phyloP scores from a whole-genome alignment of 2,797 vertebrate genomes.

The Carcharodon carcharias region DNA sequence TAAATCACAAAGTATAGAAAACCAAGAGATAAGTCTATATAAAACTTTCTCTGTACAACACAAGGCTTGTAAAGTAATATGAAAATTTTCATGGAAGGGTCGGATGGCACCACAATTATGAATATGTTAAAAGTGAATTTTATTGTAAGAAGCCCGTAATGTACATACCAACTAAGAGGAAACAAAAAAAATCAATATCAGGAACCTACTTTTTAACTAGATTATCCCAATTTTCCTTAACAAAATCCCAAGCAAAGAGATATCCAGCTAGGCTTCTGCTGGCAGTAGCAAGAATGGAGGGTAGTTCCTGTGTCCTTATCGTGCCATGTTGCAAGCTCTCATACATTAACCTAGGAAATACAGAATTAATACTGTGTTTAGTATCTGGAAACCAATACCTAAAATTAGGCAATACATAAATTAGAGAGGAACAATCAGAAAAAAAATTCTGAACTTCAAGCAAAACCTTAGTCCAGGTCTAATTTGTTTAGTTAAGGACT shows the following conservation, averaged over 20 bases:
- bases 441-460: background rate
- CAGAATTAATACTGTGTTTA: background rate
- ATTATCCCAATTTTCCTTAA: conserved; percentile 85
- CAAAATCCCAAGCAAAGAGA: conserved; percentile 86
- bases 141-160: background rate
- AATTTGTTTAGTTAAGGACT: background rate
- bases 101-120: background rate
- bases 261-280: conserved; percentile 68
- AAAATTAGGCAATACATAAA: background rate
- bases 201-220: conserved; percentile 77
- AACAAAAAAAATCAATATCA: conserved; percentile 24
- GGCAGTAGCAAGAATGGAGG: conserved; percentile 64
- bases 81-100: background rate
- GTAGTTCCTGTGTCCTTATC: conserved; percentile 77
- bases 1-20: background rate
- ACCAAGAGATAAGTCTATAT: background rate
- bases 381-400: background rate
- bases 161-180: background rate
- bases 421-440: background rate
- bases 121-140: background rate
- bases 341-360: conserved; percentile 71
- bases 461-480: background rate
- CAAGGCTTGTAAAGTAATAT: background rate
- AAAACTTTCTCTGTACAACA: background rate
- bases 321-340: conserved; percentile 61